Evolutionary conservation across 2,888 invertebrate species (phyloP).

Genomic region (Pollenia amentaria): DNA sequence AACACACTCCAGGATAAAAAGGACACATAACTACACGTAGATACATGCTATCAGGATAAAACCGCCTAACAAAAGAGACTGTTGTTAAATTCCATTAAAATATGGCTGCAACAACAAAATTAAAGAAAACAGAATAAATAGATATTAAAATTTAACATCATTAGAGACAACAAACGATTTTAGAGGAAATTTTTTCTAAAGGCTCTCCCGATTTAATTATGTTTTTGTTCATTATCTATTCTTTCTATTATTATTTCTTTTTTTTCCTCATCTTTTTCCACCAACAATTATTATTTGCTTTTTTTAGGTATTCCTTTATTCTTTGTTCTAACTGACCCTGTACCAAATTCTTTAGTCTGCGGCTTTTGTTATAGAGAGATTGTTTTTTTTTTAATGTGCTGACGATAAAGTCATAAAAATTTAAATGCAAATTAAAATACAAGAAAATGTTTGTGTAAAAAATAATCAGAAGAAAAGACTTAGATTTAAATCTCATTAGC

Average conservation of each 20-base stretch:
- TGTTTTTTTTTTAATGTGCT: constrained; percentile 56
- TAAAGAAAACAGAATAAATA: background rate
- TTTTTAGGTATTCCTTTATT: background rate
- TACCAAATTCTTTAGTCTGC: background rate
- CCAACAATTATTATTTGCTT: constrained; percentile 25
- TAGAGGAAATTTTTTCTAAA: background rate
- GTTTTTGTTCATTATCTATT: constrained; percentile 53
- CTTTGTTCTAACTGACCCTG: constrained; percentile 30
- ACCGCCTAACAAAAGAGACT: background rate
- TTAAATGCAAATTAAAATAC: constrained; percentile 63
- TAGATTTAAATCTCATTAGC: constrained; percentile 62
- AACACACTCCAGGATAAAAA: constrained; percentile 13
- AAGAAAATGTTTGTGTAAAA: background rate
- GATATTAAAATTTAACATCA: constrained; percentile 34
- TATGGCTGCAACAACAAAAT: background rate
- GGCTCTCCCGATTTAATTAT: constrained; percentile 53
- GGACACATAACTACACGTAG: background rate
- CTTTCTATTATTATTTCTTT: background rate
- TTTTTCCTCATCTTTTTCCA: background rate
- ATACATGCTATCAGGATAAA: background rate
- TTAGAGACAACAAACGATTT: constrained; percentile 15
- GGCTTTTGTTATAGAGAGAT: constrained; percentile 41
- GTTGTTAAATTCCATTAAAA: constrained; percentile 14
- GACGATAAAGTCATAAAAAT: constrained; percentile 66
- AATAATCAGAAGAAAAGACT: constrained; percentile 34